Evolutionary conservation across 1,140 invertebrate genomes (phyloP), one percentile per base, ranked within the genome.

Genomic region (Platyscapa corneri): DNA sequence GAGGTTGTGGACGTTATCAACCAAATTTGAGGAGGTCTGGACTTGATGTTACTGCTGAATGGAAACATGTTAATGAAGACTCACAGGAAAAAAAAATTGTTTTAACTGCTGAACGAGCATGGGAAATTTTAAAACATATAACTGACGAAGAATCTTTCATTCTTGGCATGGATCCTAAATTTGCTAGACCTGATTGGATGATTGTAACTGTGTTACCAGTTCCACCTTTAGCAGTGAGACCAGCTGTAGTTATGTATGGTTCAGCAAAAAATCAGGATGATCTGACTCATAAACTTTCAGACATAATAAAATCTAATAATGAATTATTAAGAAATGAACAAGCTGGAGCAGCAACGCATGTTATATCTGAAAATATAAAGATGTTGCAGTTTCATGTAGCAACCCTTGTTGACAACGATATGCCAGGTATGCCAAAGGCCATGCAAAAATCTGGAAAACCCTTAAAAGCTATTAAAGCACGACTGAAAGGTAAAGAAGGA

Each of bases 391-490:
- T 99, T 90, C 99, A 99, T 92, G 99, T 99, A 7, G 98, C 99
- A 0, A 99, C 99, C 0, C 94, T 99, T 72, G 96, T 99, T 0
- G 99, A 99, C 90, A 99, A 99, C 94, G 98, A 99, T 90, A 98
- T 99, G 96, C 99, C 99, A 37, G 99, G 99, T 8, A 95, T 99
- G 94, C 98, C 99, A 1, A 96, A 96, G 90, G 99, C 99, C 10
- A 98, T 99, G 95, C 99, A 99, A 93, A 99, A 99, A 93, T 99
- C 98, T 0, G 99, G 99, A 0, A 97, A 99, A 92, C 99, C 99
- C 0, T 92, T 99, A 0, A 99, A 99, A 94, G 98, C 99, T 0
- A 96, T 99, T 30, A 99, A 99, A 93, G 96, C 97, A 0, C 94
- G 97, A 75, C 91, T 98, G 23, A 97, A 98, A 90, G 97, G 97